phyloP scores from a whole-genome alignment of 2,888 invertebrate genomes.

The Lobophora halterata region DNA sequence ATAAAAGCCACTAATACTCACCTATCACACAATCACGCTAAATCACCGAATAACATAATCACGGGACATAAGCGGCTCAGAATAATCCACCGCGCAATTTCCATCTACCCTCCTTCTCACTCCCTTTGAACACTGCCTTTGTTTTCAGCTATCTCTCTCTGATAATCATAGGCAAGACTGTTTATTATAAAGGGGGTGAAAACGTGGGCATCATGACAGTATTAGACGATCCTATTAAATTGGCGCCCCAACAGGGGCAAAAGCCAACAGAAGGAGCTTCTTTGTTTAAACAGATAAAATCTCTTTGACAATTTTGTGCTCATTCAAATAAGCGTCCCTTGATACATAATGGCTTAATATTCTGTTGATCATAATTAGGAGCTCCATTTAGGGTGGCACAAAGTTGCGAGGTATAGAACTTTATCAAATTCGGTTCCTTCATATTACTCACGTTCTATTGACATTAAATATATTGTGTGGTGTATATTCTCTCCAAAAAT shows the following conservation, averaged over 20 bases:
- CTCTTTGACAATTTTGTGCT: conserved; percentile 80
- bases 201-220: conserved; percentile 67
- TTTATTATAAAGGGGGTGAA: conserved; percentile 71
- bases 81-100: conserved; percentile 55
- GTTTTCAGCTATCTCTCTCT: conserved; percentile 28
- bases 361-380: conserved; percentile 42
- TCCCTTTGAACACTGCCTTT: conserved; percentile 18
- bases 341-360: conserved; percentile 70
- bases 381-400: conserved; percentile 35
- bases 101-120: conserved; percentile 39
- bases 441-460: too few species aligned
- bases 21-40: conserved; percentile 28
- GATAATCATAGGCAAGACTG: conserved; percentile 37
- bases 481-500: too few species aligned
- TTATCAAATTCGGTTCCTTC: too few species aligned
- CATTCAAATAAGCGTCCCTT: conserved; percentile 77
- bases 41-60: conserved; percentile 34
- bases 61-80: conserved; percentile 58
- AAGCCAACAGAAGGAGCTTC: conserved; percentile 74
- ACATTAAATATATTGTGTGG: too few species aligned
- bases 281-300: conserved; percentile 80
- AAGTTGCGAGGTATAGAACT: conserved; percentile 20
- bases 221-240: conserved; percentile 77
- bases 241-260: conserved; percentile 60
- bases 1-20: conserved; percentile 14